Base-by-base conservation (phyloP, 2,113 vertebrate species). In the Romanogobio albipinnatus region DNA sequence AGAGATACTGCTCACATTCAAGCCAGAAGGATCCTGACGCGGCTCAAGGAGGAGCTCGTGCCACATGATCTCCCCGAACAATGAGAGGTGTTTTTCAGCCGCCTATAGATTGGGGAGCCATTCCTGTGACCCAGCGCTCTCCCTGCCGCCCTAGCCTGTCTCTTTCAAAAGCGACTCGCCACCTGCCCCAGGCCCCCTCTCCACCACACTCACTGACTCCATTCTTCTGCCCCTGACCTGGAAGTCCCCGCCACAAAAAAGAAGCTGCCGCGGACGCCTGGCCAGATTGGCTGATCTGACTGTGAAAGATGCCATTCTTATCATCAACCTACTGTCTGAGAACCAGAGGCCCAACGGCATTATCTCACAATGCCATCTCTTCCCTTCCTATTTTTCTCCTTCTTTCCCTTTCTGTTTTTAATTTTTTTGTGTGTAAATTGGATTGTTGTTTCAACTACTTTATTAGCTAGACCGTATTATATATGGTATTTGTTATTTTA, bases 1-100 rank as follows among this genome's bases (percentile, higher is more conserved):
- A 90, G 86, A 93, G 92, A 94, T 91, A 92, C 91, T 93, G 93
- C 91, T 92, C 93, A 91, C 89, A 75, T 95, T 95, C 91, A 87
- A 89, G 88, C 91, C 87, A 84, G 86, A 64, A 47, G 0, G 90
- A 87, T 87, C 91, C 74, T 91, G 89, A 78, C 93, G 88, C 91
- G 89, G 87, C 66, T 66, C 71, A 74, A 71, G 53, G 86, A 87
- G 89, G 81, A 87, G 74, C 92, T 90, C 91, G 91, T 88, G 89
- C 85, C 85, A 87, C 87, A 90, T 84, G 92, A 86, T 92, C 45
- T 87, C 89, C 82, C 92, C 89, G 77, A 59, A 84, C 74, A 87
- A 84, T 78, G 86, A 81, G 85, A 87, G 88, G 86, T 83, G 85
- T 83, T 87, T 83, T 83, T 87, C 61, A 85, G 84, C 26, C 78